Evolutionary conservation across 2,797 vertebrate species (phyloP).

Genomic region (Gymnodraco acuticeps): DNA sequence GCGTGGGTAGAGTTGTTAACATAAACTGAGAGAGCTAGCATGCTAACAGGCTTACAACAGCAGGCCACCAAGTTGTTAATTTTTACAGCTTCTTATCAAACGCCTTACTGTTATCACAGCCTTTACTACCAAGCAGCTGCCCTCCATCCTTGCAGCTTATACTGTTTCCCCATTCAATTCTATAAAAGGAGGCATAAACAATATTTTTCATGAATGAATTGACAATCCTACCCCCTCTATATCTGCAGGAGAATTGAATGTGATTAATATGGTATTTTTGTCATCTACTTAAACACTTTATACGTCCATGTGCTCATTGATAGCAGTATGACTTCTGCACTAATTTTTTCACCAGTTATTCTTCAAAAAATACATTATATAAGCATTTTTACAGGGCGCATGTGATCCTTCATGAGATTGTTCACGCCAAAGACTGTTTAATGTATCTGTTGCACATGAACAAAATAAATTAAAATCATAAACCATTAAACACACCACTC

Average conservation of each 20-base stretch:
- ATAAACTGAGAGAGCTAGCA: constrained; percentile 9
- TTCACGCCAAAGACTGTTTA: no score
- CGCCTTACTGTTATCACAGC: background rate
- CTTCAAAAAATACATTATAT: no score
- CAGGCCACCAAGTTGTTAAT: background rate
- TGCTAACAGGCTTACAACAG: constrained; percentile 17
- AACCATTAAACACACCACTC: background rate
- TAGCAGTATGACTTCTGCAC: background rate
- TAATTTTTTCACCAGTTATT: no score
- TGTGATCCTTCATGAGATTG: no score
- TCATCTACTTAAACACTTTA: background rate
- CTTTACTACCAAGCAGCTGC: background rate
- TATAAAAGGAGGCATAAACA: background rate
- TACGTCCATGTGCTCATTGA: background rate
- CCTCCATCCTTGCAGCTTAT: background rate
- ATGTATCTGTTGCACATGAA: no score
- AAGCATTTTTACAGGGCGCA: no score
- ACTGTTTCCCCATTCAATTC: background rate
- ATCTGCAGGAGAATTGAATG: background rate
- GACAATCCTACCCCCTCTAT: background rate
- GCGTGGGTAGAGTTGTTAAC: background rate
- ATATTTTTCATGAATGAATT: background rate
- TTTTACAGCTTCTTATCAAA: constrained; percentile 8
- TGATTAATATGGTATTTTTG: no score
- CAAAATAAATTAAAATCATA: no score